Evolutionary conservation across 2,797 vertebrate genomes (phyloP).

Genomic region (Trichosurus vulpecula): DNA sequence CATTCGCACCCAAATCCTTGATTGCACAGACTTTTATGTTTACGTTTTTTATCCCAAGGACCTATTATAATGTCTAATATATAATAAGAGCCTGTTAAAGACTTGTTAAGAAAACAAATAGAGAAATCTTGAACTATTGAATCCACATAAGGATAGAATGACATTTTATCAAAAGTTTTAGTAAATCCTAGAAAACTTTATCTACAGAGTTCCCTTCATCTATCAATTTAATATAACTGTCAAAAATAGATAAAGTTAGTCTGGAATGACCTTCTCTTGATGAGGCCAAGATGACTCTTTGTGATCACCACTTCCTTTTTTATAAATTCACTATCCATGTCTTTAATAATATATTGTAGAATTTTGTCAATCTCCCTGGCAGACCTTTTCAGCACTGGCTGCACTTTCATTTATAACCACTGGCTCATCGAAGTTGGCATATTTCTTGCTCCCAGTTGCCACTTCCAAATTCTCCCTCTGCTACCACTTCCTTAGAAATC

Average conservation of each 20-base stretch:
- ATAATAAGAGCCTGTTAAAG: background rate
- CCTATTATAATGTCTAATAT: background rate
- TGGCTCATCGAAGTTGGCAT: background rate
- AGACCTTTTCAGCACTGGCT: background rate
- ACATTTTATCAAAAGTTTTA: background rate
- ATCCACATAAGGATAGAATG: background rate
- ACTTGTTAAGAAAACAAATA: background rate
- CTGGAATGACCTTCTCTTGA: background rate
- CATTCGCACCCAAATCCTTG: background rate
- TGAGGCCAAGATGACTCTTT: background rate
- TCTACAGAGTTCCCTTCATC: background rate
- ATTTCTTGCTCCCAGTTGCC: background rate
- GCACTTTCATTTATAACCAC: background rate
- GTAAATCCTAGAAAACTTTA: background rate
- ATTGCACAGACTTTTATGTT: background rate
- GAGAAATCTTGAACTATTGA: background rate
- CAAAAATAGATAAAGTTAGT: background rate
- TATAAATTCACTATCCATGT: background rate
- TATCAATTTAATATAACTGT: background rate
- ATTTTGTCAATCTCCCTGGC: background rate
- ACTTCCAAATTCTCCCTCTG: background rate
- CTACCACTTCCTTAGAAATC: background rate
- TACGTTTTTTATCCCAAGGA: background rate
- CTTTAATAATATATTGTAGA: background rate
- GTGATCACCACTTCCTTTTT: background rate